phyloP scores from a whole-genome alignment of 2,797 vertebrate genomes.

The Rhabdomys pumilio region DNA sequence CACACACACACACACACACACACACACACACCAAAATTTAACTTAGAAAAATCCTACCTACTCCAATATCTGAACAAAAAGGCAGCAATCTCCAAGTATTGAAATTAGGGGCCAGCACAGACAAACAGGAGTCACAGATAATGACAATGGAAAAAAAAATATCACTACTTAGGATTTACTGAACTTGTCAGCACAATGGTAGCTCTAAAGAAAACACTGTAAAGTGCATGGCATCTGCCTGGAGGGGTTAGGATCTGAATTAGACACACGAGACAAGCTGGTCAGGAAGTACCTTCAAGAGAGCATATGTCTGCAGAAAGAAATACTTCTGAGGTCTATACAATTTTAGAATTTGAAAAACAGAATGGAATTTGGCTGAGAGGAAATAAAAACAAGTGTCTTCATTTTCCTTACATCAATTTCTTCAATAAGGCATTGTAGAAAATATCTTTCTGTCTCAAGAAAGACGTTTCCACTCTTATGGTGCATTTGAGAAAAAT shows the following conservation, averaged over 20 bases:
- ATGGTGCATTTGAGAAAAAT: constrained; percentile 58
- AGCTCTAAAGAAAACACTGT: constrained; percentile 70
- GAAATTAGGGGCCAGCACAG: neutral
- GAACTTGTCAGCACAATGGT: constrained; percentile 62
- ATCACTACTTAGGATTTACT: constrained; percentile 62
- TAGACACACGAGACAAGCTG: constrained; percentile 68
- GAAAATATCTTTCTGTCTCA: constrained; percentile 79
- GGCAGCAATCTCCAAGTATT: neutral
- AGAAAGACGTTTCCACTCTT: constrained; percentile 72
- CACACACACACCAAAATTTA: neutral
- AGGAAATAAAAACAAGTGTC: constrained; percentile 61
- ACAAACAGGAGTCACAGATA: constrained; percentile 7
- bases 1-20: constrained; percentile 14
- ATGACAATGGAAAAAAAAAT: constrained; percentile 15
- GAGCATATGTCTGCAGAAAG: neutral
- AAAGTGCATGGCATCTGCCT: constrained; percentile 60
- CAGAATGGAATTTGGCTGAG: constrained; percentile 52
- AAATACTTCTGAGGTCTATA: constrained; percentile 45
- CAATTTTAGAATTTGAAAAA: constrained; percentile 56
- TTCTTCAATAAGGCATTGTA: constrained; percentile 74
- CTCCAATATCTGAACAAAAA: constrained; percentile 26
- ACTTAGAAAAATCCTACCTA: constrained; percentile 58
- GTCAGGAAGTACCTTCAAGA: constrained; percentile 67
- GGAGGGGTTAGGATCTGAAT: constrained; percentile 72
- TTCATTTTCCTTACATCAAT: constrained; percentile 71